These are phyloP conservation scores for Eulemur macaco DNA, from an alignment of 2,113 vertebrate species.

Conservation along the genomic window DNA sequence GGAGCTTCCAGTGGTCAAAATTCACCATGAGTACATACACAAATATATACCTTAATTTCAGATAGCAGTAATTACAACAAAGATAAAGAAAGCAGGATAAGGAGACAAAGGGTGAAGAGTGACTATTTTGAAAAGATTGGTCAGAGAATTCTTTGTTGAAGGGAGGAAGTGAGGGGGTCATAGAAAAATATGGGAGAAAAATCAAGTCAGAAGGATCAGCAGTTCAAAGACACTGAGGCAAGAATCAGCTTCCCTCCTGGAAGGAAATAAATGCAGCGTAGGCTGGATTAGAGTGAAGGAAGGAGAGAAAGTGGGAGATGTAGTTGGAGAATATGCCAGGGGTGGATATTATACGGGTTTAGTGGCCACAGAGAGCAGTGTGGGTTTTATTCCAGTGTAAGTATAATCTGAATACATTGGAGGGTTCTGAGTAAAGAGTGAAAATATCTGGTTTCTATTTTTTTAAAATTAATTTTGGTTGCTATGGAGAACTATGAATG, in stretches of 20 bases:
- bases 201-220: background rate
- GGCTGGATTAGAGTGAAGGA: background rate
- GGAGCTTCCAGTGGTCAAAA: background rate
- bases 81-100: background rate
- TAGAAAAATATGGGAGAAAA: background rate
- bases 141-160: background rate
- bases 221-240: background rate
- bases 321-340: rapidly evolving
- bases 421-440: background rate
- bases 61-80: background rate
- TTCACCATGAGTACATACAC: background rate
- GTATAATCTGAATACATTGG: background rate
- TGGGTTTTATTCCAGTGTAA: background rate
- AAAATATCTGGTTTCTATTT: background rate
- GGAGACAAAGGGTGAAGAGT: background rate
- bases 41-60: background rate
- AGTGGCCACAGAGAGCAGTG: background rate
- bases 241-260: background rate
- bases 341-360: rapidly evolving
- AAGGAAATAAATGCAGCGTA: background rate
- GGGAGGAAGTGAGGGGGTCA: background rate
- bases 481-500: background rate
- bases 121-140: background rate
- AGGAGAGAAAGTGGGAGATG: rapidly evolving
- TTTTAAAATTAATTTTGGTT: background rate